A percentile compares a stretch with the other conserved stretches of the same genome.
phyloP scores from a whole-genome alignment of 1,140 invertebrate genomes.

The Copidosoma floridanum region DNA sequence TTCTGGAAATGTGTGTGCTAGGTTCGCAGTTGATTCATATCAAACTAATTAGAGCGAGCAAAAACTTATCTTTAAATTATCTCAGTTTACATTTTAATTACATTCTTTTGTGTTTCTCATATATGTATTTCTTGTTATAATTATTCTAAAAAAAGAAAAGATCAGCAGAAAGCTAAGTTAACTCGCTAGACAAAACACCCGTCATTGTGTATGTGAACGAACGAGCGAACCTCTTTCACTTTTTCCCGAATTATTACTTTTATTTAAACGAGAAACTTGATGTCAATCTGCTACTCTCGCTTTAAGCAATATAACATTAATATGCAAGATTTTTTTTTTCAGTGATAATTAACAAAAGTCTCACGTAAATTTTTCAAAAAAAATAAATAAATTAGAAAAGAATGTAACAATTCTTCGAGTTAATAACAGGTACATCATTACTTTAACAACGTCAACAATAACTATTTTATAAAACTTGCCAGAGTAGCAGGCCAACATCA shows the following conservation, averaged over 20 bases:
- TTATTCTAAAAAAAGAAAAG: conserved; percentile 27
- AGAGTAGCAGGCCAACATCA: conserved; percentile 17
- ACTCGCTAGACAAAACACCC: conserved; percentile 22
- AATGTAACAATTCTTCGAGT: conserved; percentile 18
- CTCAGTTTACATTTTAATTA: conserved; percentile 23
- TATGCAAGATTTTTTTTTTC: conserved; percentile 14
- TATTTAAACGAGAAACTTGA: conserved; percentile 20
- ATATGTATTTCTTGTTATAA: no score
- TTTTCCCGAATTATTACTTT: conserved; percentile 22
- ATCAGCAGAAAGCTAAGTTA: conserved; percentile 27
- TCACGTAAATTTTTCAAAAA: conserved; percentile 23
- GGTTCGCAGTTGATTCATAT: conserved; percentile 27
- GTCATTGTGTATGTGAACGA: conserved; percentile 22
- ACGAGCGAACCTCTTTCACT: conserved; percentile 27
- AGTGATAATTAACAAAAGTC: conserved; percentile 25
- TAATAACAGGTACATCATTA: conserved; percentile 21
- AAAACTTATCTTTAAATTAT: conserved; percentile 21
- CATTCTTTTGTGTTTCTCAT: no score
- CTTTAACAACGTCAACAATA: conserved; percentile 29
- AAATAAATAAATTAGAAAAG: conserved; percentile 21
- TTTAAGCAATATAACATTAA: conserved; percentile 26
- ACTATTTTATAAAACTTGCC: conserved; percentile 24
- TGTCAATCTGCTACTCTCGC: conserved; percentile 11
- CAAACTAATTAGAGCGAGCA: conserved; percentile 20
- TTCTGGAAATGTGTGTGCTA: conserved; percentile 28